Base-by-base conservation (phyloP, 2,888 invertebrate genomes). In the Sminthurinus aureus region DNA sequence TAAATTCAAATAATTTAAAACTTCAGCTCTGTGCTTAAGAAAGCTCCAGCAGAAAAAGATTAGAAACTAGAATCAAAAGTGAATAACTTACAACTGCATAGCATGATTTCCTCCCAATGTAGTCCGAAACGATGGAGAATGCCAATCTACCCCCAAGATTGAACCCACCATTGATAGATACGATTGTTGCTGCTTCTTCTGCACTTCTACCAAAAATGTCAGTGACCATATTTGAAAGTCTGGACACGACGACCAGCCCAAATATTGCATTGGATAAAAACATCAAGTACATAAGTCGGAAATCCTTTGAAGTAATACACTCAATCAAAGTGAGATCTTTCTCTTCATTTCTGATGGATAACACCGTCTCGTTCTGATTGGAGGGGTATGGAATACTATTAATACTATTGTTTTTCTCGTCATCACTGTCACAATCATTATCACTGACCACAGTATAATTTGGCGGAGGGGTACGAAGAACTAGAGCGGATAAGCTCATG, bases 211-310 rank as follows among this genome's bases (percentile, higher is more conserved):
- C 85, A 75, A 87, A 88, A 20, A 88, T 83, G 52, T 88, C 87
- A 2, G 86, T 86, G 15, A 88, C 85, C 81, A 88, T 86, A 73
- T 88, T 88, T 0, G 88, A 87, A 26, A 88, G 78, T 77, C 87
- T 84, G 2, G 87, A 86, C 38, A 88, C 86, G n/a, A 86, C 80
- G n/a, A 86, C 86, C 6, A 88, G 84, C 13, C 88, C 88, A 81
- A 87, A 88, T 11, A 87, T 78, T 0, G 84, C 84, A 71, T 88
- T 88, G 18, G 86, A 84, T 8, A 87, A 76, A 38, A 88, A 87
- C 85, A 86, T 86, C 13, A 86, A 51, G 66, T 87, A 87, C 84
- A 88, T 82, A 13, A 85, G 73, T n/a, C 87, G 83, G 81, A 86
- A 88, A 50, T 87, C 87, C 3, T 18, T 67, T 3, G 88, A 88